These are phyloP conservation scores for Papilio polyxenes DNA, from an alignment of 1,140 invertebrate species.

Conservation along the genomic window DNA sequence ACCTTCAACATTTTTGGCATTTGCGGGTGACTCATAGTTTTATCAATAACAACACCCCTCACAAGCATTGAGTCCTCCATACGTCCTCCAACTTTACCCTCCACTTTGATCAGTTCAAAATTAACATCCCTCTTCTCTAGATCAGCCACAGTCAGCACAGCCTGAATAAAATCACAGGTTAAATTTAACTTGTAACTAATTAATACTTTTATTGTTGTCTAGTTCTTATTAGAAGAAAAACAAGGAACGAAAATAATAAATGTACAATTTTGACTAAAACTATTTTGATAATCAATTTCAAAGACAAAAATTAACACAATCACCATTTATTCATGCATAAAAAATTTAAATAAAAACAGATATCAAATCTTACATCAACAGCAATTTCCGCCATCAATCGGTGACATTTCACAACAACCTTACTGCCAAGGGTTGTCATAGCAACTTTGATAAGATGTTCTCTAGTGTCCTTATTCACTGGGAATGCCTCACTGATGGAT, in stretches of 20 bases:
- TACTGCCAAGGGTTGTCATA: slow-evolving; percentile 99
- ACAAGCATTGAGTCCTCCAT: slow-evolving; percentile 99
- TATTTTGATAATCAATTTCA: no score
- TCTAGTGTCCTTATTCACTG: slow-evolving; percentile 89
- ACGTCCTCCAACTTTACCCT: slow-evolving; percentile 98
- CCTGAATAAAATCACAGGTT: slow-evolving; percentile 82
- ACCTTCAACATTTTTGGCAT: slow-evolving; percentile 99
- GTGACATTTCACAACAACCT: slow-evolving; percentile 97
- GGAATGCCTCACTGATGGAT: slow-evolving; percentile 93
- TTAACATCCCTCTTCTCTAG: slow-evolving; percentile 97
- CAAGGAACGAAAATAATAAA: no score
- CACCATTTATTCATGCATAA: not conserved
- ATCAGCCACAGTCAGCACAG: slow-evolving; percentile 96
- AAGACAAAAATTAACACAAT: no score
- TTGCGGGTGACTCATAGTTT: slow-evolving; percentile 99
- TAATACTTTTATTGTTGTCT: not conserved
- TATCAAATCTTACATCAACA: slow-evolving; percentile 86
- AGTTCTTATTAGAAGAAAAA: no score
- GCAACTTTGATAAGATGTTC: slow-evolving; percentile 97
- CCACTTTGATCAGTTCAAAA: slow-evolving; percentile 99
- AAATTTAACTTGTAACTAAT: not conserved
- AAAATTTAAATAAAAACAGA: not conserved
- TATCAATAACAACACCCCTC: slow-evolving; percentile 98
- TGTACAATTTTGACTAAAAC: no score
- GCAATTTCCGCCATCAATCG: slow-evolving; percentile 99